Evolutionary conservation across 2,797 vertebrate genomes (phyloP), one percentile per base, ranked within the genome.

Genomic region (Gambelia wislizenii): DNA sequence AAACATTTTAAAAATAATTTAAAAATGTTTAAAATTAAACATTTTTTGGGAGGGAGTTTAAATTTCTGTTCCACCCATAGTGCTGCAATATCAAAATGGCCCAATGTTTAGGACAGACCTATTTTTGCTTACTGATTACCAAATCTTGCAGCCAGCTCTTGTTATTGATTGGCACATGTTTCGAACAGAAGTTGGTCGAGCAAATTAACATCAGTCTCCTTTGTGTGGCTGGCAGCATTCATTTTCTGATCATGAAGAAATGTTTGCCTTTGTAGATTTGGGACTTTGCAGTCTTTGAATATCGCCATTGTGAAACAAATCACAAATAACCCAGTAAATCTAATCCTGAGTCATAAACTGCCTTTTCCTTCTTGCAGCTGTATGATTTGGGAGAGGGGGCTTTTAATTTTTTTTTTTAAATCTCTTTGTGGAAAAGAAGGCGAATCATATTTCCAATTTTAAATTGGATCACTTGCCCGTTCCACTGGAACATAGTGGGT

Each of bases 361-460:
- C 42, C 64, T 2, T 10, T 67, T 78, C 47, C 27, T 69, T 0
- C 1, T 12, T 67, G 27, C 14, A 47, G 16, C 4, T 39, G 42
- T 67, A 33, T 64, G 20, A n/a, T 59, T 39, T 36, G 20, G 52
- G 7, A 20, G 39, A n/a, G 30, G 33, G 3, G n/a, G 10, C n/a
- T n/a, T n/a, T n/a, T n/a, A n/a, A 10, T 77, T 59, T 36, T n/a
- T 56, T 61, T 42, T 16, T 0, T 0, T 0, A 16, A 47, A 89
- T 91, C 92, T 88, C 90, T 88, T 90, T 81, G 2, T 0, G n/a
- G 86, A 64, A 89, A 74, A 90, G 69, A 42, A 30, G 33, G 76
- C 69, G 59, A 86, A 81, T 90, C 87, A 88, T 90, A 92, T 95
- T 94, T 89, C 94, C 83, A 33, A 30, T 49, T n/a, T 20, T n/a